Percentiles rank a stretch among this genome's conserved stretches.
phyloP scores from a whole-genome alignment of 2,797 vertebrate species.

The Borostomias antarcticus region DNA sequence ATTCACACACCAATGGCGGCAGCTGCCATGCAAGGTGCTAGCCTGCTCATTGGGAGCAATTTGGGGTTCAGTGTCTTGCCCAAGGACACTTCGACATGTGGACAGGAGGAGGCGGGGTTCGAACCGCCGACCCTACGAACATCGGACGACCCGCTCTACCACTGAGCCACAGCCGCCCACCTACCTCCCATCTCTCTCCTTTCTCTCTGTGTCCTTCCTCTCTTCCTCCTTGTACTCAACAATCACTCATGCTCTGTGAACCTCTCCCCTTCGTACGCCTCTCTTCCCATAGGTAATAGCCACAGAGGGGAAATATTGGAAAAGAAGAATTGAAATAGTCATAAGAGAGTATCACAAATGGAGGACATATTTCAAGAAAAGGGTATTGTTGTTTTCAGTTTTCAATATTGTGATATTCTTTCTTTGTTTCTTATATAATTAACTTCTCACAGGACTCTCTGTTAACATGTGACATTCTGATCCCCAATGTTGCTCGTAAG shows the following conservation, averaged over 20 bases:
- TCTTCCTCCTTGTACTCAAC: slow-evolving; percentile 16
- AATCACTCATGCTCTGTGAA: slow-evolving; percentile 5
- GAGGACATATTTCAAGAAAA: slow-evolving; percentile 99
- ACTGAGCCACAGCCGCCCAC: background rate
- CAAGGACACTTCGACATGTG: no score
- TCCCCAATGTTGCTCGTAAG: no score
- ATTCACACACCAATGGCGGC: no score
- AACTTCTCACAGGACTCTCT: background rate
- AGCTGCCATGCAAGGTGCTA: no score
- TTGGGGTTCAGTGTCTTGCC: no score
- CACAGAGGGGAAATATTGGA: slow-evolving; percentile 94
- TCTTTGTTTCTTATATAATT: slow-evolving; percentile 1
- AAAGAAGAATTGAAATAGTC: slow-evolving; percentile 94
- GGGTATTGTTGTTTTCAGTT: slow-evolving; percentile 72
- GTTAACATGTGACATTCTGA: background rate
- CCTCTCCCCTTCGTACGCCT: background rate
- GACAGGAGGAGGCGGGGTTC: no score
- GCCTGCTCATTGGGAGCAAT: no score
- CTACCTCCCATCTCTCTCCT: background rate
- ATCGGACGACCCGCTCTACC: background rate
- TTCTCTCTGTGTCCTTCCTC: slow-evolving; percentile 15
- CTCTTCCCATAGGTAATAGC: slow-evolving; percentile 78
- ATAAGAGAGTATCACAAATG: slow-evolving; percentile 98
- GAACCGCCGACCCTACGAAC: no score
- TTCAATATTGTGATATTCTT: background rate